Base-by-base conservation (phyloP, 2,888 invertebrate genomes). In the Frankliniella intonsa region DNA sequence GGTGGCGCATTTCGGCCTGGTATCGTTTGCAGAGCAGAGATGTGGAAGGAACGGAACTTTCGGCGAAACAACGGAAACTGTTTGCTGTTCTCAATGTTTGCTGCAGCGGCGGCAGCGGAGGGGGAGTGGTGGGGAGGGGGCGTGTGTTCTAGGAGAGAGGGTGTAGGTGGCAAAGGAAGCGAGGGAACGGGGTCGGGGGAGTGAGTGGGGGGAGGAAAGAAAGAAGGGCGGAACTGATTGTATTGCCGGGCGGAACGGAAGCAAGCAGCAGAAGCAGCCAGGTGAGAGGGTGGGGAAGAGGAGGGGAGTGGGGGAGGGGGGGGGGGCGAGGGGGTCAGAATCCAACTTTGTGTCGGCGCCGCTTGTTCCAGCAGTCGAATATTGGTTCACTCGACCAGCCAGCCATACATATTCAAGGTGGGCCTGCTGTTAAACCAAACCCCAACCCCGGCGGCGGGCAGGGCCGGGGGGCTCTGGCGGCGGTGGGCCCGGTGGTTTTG, bases 41-140 rank as follows among this genome's bases (percentile, higher is more conserved):
- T 76, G 69, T 76, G 69, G 69, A 76, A 76, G 69, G 69, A 76
- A 76, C 69, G 69, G 69, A 76, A 76, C 69, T 76, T 76, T 76
- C 69, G 22, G 69, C 12, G 69, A 76, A 76, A 76, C 69, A 76
- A 76, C 69, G 69, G 69, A 76, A 76, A 76, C 69, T 76, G 69
- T 76, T 76, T 76, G 69, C 69, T 76, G 69, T 76, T 76, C 69
- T 76, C 69, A 22, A 76, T 76, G 69, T 76, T 76, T 76, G 69
- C 69, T n/a, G 69, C 69, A 11, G n/a, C 69, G 5, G 69, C 22
- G 69, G 69, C 69, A 8, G 65, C 19, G n/a, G 65, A 5, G 9
- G 55, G 22, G 69, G 69, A 22, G 69, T 3, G 65, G n/a, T 5
- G 10, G 65, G 69, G 22, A 69, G 69, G 69, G 22, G 8, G 69